phyloP scores from a whole-genome alignment of 2,888 invertebrate genomes.

The Balanococcus diminutus region DNA sequence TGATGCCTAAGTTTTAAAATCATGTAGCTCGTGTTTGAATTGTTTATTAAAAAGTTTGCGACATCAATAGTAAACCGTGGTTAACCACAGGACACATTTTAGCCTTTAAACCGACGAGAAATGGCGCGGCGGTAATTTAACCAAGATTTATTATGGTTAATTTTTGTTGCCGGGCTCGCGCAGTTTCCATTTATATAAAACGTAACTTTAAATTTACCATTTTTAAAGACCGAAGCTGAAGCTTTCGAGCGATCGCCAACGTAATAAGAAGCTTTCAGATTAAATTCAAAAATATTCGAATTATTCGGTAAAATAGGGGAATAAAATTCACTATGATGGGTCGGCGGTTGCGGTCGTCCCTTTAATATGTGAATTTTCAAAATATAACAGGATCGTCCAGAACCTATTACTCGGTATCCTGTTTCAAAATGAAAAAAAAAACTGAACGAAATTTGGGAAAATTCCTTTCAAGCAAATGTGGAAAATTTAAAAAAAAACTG shows the following conservation, averaged over 20 bases:
- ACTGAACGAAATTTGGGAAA: too few relatives aligned
- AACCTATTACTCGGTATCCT: too few relatives aligned
- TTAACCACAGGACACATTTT: not conserved
- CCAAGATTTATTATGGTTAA: constrained; percentile 11
- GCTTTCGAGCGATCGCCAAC: not conserved
- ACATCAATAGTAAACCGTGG: not conserved
- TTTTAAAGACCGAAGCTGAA: not conserved
- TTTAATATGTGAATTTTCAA: too few relatives aligned
- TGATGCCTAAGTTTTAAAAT: too few relatives aligned
- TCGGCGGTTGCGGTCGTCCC: too few relatives aligned
- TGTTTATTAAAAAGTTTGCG: not conserved
- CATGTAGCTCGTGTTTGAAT: not conserved
- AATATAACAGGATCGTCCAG: too few relatives aligned
- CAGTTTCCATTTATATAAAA: not conserved
- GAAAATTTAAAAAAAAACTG: too few relatives aligned
- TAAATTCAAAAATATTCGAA: not conserved
- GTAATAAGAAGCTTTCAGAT: not conserved
- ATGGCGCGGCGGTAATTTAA: not conserved
- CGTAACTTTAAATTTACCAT: not conserved
- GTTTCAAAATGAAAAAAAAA: too few relatives aligned
- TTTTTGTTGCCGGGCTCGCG: not conserved
- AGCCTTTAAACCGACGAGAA: not conserved
- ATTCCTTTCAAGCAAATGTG: too few relatives aligned
- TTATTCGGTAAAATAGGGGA: not conserved
- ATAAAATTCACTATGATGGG: not conserved